Conservation (phyloP, 2,113 vertebrate species). For the Verasper variegatus region DNA sequence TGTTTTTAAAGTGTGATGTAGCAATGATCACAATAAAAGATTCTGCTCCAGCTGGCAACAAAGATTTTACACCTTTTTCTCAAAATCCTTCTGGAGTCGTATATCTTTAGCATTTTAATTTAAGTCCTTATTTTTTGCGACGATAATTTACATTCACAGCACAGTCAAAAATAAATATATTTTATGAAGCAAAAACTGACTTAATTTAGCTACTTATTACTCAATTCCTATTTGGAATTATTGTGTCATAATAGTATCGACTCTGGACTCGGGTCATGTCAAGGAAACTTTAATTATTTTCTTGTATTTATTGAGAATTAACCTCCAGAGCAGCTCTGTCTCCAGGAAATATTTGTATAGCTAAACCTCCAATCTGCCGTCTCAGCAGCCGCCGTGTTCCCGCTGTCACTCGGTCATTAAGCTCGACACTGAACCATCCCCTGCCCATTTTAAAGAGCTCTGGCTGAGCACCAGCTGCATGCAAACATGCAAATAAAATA, state of each 20-base stretch:
- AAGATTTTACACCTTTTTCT: too few species aligned
- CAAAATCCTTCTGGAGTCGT: too few species aligned
- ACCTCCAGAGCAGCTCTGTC: conserved; percentile 9
- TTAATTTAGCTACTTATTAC: not conserved
- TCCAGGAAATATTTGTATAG: conserved; percentile 10
- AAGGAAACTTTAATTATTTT: conserved; percentile 10
- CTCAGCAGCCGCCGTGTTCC: conserved; percentile 31
- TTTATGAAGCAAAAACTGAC: too few species aligned
- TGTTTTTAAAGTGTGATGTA: too few species aligned
- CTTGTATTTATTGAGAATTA: conserved; percentile 14
- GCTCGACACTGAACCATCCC: conserved; percentile 20
- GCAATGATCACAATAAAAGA: too few species aligned
- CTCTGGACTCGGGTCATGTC: not conserved
- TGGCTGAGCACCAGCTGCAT: conserved; percentile 21
- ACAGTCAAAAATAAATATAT: too few species aligned
- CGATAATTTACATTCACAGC: too few species aligned
- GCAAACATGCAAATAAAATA: conserved; percentile 35
- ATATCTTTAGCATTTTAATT: too few species aligned
- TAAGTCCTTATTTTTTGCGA: too few species aligned
- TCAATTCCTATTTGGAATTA: not conserved
- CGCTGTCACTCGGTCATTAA: conserved; percentile 18
- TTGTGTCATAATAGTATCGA: too few species aligned
- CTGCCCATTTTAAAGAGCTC: conserved; percentile 26
- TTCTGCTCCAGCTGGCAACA: too few species aligned
- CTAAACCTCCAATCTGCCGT: conserved; percentile 21